Percentiles rank a stretch among this genome's conserved stretches.
Conservation (phyloP, 2,113 vertebrate genomes). For the Acrocephalus kingi region DNA sequence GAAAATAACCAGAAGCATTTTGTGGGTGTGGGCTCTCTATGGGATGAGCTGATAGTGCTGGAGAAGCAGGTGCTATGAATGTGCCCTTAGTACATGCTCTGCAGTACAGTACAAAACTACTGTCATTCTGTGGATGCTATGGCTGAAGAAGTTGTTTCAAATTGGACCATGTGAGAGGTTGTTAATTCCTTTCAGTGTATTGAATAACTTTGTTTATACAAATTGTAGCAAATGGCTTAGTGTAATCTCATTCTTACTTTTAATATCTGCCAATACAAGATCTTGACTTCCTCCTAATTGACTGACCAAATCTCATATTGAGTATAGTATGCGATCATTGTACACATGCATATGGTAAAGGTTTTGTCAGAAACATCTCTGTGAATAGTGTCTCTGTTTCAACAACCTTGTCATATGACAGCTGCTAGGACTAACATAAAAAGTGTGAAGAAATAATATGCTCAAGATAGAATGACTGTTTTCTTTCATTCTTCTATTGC, state of each 20-base stretch:
- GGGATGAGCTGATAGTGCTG: neutral
- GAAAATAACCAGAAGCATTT: neutral
- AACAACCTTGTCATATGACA: neutral
- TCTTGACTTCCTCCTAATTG: neutral
- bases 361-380: neutral
- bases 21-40: neutral
- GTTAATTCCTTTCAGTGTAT: neutral
- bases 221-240: neutral
- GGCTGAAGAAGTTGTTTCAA: neutral
- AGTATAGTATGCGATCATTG: neutral
- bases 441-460: constrained; percentile 43
- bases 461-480: constrained; percentile 76
- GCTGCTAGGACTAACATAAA: constrained; percentile 44
- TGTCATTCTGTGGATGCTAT: neutral
- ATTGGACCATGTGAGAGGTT: neutral
- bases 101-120: neutral
- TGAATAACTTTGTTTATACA: neutral
- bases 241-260: neutral
- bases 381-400: neutral
- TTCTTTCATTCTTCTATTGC: constrained; percentile 79
- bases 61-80: neutral
- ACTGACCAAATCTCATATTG: neutral
- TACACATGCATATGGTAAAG: neutral
- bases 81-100: neutral
- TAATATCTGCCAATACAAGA: neutral